phyloP scores from a whole-genome alignment of 2,888 invertebrate genomes.

The Petrolisthes manimaculis region DNA sequence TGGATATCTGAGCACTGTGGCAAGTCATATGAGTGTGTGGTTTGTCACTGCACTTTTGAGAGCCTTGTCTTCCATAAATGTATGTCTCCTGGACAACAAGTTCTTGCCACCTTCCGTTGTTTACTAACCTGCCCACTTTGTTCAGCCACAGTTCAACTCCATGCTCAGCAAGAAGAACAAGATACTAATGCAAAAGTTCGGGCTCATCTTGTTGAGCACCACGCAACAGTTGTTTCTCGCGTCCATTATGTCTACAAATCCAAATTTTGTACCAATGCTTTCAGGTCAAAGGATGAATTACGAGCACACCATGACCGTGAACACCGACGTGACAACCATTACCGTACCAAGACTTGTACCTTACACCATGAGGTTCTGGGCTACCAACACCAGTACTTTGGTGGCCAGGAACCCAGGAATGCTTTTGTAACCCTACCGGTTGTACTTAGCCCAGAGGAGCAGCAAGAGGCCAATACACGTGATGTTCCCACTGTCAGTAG shows the following conservation, averaged over 20 bases:
- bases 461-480: slow-evolving; percentile 53
- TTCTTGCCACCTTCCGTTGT: slow-evolving; percentile 63
- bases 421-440: slow-evolving; percentile 63
- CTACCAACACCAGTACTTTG: slow-evolving; percentile 64
- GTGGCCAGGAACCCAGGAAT: slow-evolving; percentile 58
- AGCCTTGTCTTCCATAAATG: slow-evolving; percentile 64
- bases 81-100: slow-evolving; percentile 62
- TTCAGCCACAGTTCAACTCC: slow-evolving; percentile 52
- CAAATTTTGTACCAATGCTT: slow-evolving; percentile 65
- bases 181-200: slow-evolving; percentile 59
- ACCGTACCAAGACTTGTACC: slow-evolving; percentile 64
- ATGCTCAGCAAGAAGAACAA: slow-evolving; percentile 59
- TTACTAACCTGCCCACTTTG: slow-evolving; percentile 62
- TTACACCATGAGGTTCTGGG: slow-evolving; percentile 62
- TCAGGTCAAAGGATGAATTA: slow-evolving; percentile 65
- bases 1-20: slow-evolving; percentile 64
- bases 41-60: slow-evolving; percentile 60
- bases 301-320: slow-evolving; percentile 65
- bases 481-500: slow-evolving; percentile 65
- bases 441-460: slow-evolving; percentile 61
- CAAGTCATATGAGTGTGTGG: slow-evolving; percentile 64
- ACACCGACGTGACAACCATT: slow-evolving; percentile 64
- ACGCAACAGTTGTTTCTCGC: slow-evolving; percentile 56
- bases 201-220: slow-evolving; percentile 58
- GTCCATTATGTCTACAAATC: slow-evolving; percentile 65